Conservation (phyloP, 2,797 vertebrate genomes). For the Brachyrhaphis roseni region DNA sequence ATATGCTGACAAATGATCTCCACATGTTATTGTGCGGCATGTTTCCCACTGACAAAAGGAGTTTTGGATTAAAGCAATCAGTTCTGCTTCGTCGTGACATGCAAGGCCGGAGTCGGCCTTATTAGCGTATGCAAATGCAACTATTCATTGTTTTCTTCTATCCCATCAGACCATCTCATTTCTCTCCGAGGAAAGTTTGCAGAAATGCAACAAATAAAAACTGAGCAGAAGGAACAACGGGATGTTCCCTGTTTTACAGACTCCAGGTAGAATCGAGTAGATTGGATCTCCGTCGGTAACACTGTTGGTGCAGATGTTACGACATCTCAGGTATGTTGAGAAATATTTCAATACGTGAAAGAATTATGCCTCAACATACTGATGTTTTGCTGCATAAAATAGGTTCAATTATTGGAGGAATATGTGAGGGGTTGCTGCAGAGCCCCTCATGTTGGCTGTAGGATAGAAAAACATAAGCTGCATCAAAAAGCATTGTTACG, state of each 20-base stretch:
- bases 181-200: slow-evolving; percentile 19
- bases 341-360: too few species aligned
- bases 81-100: slow-evolving; percentile 49
- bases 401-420: too few species aligned
- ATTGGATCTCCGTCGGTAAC: slow-evolving; percentile 13
- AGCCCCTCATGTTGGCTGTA: too few species aligned
- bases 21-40: slow-evolving; percentile 66
- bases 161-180: slow-evolving; percentile 19
- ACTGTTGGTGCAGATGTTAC: neutral
- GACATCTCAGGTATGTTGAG: too few species aligned
- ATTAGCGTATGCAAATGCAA: slow-evolving; percentile 41
- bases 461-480: too few species aligned
- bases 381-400: too few species aligned
- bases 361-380: too few species aligned
- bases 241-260: neutral
- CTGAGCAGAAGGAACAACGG: slow-evolving; percentile 6
- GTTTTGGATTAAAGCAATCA: slow-evolving; percentile 55
- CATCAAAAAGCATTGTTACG: neutral
- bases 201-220: slow-evolving; percentile 13
- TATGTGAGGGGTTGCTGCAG: too few species aligned
- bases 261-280: neutral
- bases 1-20: slow-evolving; percentile 61
- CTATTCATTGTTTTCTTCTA: slow-evolving; percentile 39
- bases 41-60: slow-evolving; percentile 41
- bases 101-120: slow-evolving; percentile 33